Percentiles rank a stretch among this genome's conserved stretches.
phyloP scores from a whole-genome alignment of 2,113 vertebrate genomes.

The Hippocampus zosterae region DNA sequence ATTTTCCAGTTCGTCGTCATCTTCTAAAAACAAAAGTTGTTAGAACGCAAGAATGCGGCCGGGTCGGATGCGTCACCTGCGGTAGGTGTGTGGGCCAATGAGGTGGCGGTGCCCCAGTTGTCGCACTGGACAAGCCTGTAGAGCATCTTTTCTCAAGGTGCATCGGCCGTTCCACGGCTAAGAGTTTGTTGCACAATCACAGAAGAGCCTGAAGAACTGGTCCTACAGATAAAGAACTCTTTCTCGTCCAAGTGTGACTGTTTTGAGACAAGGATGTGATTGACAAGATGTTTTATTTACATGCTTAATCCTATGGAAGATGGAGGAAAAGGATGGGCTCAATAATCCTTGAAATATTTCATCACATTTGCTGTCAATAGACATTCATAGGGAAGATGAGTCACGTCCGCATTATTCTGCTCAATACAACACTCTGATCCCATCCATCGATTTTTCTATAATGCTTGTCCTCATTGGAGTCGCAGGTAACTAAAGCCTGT shows the following conservation, averaged over 20 bases:
- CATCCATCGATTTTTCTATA: background rate
- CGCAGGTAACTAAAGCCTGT: too few relatives aligned
- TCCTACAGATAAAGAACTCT: conserved; percentile 38
- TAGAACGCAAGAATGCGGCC: conserved; percentile 48
- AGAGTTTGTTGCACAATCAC: conserved; percentile 71
- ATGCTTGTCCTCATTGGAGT: background rate
- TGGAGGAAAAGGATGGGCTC: background rate
- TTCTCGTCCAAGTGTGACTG: conserved; percentile 32
- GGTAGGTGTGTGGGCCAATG: conserved; percentile 43
- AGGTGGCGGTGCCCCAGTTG: conserved; percentile 28
- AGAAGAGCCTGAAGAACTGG: conserved; percentile 56
- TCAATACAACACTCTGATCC: background rate
- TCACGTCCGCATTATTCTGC: background rate
- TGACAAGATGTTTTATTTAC: background rate
- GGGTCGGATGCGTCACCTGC: conserved; percentile 34
- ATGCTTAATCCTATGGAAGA: background rate
- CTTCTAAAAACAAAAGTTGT: conserved; percentile 23
- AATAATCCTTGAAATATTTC: background rate
- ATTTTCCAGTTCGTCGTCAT: conserved; percentile 39
- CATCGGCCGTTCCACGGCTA: conserved; percentile 32
- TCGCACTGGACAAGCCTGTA: conserved; percentile 69
- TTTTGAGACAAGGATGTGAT: conserved; percentile 42
- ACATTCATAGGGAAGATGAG: too few relatives aligned
- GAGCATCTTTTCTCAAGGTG: conserved; percentile 56
- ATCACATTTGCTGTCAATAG: too few relatives aligned